These are phyloP conservation scores for Apus apus DNA, from an alignment of 2,113 vertebrate genomes.

Conservation along the genomic window DNA sequence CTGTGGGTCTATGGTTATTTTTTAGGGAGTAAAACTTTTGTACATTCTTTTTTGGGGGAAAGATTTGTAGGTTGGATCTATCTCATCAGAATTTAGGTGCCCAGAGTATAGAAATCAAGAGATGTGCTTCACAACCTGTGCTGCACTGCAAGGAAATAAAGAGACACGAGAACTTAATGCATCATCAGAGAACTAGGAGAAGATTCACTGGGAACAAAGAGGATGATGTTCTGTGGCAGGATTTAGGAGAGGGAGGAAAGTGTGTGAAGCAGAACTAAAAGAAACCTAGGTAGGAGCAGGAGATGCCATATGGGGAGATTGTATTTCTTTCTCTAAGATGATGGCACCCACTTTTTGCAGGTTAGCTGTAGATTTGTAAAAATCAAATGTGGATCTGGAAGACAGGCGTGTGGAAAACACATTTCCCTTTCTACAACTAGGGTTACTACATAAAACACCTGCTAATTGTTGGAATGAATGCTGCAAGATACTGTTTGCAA, in stretches of 20 bases:
- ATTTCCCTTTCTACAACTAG: neutral
- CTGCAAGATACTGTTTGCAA: neutral
- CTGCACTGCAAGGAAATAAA: neutral
- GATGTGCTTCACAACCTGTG: neutral
- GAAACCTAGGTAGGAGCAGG: neutral
- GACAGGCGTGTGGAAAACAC: neutral
- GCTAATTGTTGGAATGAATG: neutral
- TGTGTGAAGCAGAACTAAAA: neutral
- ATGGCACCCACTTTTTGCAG: neutral
- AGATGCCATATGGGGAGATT: neutral
- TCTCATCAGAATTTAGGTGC: neutral
- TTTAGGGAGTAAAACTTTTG: neutral
- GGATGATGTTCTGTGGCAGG: neutral
- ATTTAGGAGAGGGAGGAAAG: neutral
- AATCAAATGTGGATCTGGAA: neutral
- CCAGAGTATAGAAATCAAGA: neutral
- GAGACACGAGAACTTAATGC: neutral
- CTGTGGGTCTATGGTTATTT: neutral
- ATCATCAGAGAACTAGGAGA: neutral
- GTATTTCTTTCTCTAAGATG: neutral
- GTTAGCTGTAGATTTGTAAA: neutral
- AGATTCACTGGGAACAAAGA: neutral
- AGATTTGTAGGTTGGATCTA: neutral
- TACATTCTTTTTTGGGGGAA: neutral
- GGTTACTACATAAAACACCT: neutral